Evolutionary conservation across 1,140 invertebrate genomes (phyloP).

Genomic region (Elymnias hypermnestra): DNA sequence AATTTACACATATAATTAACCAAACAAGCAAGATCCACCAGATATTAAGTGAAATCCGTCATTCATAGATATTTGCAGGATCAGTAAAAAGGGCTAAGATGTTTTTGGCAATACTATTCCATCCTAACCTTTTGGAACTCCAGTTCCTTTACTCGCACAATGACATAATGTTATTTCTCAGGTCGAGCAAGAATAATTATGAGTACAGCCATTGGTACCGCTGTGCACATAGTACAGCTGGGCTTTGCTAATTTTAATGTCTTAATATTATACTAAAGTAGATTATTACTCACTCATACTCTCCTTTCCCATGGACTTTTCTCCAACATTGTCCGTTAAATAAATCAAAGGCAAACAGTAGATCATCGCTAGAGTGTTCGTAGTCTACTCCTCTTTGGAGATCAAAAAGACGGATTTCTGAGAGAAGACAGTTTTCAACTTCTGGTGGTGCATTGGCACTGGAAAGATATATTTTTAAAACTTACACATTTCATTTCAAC

Average conservation of each 20-base stretch:
- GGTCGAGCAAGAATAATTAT: too few species aligned
- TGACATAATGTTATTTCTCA: too few species aligned
- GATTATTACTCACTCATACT: constrained; percentile 43
- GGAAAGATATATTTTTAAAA: constrained; percentile 8
- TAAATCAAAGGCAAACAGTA: constrained; percentile 81
- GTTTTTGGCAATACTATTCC: too few species aligned
- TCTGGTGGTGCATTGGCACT: constrained; percentile 44
- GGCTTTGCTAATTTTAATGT: background rate
- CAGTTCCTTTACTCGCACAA: too few species aligned
- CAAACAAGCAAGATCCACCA: too few species aligned
- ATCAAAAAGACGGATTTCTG: constrained; percentile 82
- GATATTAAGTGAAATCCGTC: too few species aligned
- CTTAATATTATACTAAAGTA: background rate
- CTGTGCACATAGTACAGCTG: constrained; percentile 8
- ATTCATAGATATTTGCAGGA: too few species aligned
- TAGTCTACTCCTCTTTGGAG: constrained; percentile 82
- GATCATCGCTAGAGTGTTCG: constrained; percentile 76
- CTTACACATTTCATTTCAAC: too few species aligned
- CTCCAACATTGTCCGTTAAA: constrained; percentile 68
- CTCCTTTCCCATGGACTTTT: constrained; percentile 44
- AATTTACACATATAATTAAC: too few species aligned
- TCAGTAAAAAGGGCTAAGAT: too few species aligned
- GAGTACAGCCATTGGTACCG: too few species aligned
- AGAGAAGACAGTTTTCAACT: constrained; percentile 80
- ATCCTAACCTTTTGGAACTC: too few species aligned